Base-by-base conservation (phyloP, 2,888 invertebrate genomes). In the Omphaloscelis lunosa region DNA sequence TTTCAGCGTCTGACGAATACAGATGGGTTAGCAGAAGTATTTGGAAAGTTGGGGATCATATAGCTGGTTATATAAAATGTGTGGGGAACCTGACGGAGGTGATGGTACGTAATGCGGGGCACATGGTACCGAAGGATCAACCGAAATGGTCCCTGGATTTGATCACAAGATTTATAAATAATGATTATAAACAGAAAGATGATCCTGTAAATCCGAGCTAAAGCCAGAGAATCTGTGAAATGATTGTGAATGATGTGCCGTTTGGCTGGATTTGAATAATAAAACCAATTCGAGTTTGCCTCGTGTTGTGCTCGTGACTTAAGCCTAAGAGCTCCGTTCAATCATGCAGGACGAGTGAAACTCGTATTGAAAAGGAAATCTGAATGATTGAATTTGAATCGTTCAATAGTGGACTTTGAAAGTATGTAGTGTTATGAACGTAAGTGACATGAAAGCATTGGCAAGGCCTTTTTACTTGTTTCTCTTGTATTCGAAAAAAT, bases 61-160 rank as follows among this genome's bases (percentile, higher is more conserved):
- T 98, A 39, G 98, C 98, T 2, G 98, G 98, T 0, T 98, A 98
- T 93, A 97, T 97, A 2, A 98, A 98, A 91, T 96, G 96, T 82
- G 98, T 97, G 20, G 97, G 97, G 0, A 98, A 98, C 89, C 94
- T 98, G 41, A 97, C 97, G 0, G 98, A 98, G 90, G 97, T 98
- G 5, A 91, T 98, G 85, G 97, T 98, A 0, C 96, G 98, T 63
- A 97, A 98, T 93, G 98, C 98, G 9, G 98, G 98, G 0, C 98
- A 98, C 89, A 98, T 98, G 96, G 97, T 97, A 8, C 97, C 97
- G 0, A 92, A 93, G 72, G 97, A 97, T 88, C 97, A 97, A 84
- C 97, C 97, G 0, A 94, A 95, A 81, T 97, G 97, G 95, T 97
- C 97, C 0, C 94, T 96, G 3, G 96, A 97, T 89, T 92, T 97